phyloP scores from a whole-genome alignment of 2,113 vertebrate genomes.

The Charina bottae region DNA sequence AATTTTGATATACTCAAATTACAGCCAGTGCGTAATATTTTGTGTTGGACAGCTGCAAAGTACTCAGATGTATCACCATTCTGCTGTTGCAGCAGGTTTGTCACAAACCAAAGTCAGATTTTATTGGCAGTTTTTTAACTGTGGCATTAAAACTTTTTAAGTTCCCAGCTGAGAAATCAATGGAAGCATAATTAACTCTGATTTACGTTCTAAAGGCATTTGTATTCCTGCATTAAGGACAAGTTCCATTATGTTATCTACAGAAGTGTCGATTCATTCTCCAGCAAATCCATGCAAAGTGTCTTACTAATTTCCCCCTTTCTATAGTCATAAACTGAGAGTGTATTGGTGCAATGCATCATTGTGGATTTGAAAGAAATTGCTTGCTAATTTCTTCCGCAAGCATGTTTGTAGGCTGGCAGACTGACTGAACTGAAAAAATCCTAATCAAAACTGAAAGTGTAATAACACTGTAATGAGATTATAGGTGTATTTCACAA shows the following conservation, averaged over 20 bases:
- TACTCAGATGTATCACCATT: neutral
- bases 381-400: slow-evolving; percentile 25
- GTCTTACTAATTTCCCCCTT: slow-evolving; percentile 25
- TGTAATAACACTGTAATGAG: slow-evolving; percentile 28
- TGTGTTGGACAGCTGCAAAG: slow-evolving; percentile 28
- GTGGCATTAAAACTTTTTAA: slow-evolving; percentile 31
- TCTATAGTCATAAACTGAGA: slow-evolving; percentile 22
- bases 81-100: neutral
- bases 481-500: slow-evolving; percentile 29
- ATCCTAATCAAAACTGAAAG: slow-evolving; percentile 29
- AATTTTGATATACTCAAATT: neutral
- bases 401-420: slow-evolving; percentile 17
- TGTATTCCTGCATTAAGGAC: slow-evolving; percentile 28
- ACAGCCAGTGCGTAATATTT: neutral
- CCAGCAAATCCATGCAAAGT: neutral
- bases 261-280: slow-evolving; percentile 36
- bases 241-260: slow-evolving; percentile 40
- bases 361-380: slow-evolving; percentile 14
- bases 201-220: slow-evolving; percentile 32
- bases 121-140: slow-evolving; percentile 18
- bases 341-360: slow-evolving; percentile 14
- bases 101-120: slow-evolving; percentile 33
- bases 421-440: slow-evolving; percentile 15
- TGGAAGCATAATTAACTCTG: slow-evolving; percentile 35
- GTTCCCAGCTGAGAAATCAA: slow-evolving; percentile 34